These are phyloP conservation scores for Hippocampus abdominalis DNA, from an alignment of 2,113 vertebrate species.

Conservation along the genomic window DNA sequence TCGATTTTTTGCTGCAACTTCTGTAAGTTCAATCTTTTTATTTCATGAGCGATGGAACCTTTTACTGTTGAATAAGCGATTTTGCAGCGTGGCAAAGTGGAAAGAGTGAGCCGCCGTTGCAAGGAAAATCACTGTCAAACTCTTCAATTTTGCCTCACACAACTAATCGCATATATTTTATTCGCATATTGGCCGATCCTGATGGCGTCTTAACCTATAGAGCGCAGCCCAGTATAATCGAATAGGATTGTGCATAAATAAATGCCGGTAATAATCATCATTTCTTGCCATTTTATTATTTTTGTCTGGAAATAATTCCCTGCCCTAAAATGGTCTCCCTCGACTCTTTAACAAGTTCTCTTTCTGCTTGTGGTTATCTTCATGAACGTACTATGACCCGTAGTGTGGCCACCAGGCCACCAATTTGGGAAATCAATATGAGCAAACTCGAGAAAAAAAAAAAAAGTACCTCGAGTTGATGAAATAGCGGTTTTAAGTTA, in stretches of 20 bases:
- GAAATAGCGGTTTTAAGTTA: background rate
- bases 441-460: background rate
- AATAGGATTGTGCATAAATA: too few species aligned
- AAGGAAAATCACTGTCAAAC: background rate
- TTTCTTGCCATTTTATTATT: background rate
- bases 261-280: too few species aligned
- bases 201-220: background rate
- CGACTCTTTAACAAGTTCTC: background rate
- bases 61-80: constrained; percentile 17
- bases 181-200: background rate
- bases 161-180: too few species aligned
- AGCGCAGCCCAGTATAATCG: background rate
- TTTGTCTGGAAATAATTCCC: background rate
- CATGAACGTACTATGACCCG: constrained; percentile 7
- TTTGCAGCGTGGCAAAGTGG: constrained; percentile 52
- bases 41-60: background rate
- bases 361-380: background rate
- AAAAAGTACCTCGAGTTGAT: background rate
- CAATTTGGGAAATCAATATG: constrained; percentile 1
- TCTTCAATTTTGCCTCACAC: background rate
- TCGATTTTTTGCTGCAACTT: constrained; percentile 74
- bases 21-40: constrained; percentile 64
- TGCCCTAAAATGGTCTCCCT: background rate
- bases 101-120: constrained; percentile 2
- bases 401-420: constrained; percentile 1